These are phyloP conservation scores for Kuschelorhynchus macadamiae DNA, from an alignment of 2,888 invertebrate genomes.

Conservation along the genomic window DNA sequence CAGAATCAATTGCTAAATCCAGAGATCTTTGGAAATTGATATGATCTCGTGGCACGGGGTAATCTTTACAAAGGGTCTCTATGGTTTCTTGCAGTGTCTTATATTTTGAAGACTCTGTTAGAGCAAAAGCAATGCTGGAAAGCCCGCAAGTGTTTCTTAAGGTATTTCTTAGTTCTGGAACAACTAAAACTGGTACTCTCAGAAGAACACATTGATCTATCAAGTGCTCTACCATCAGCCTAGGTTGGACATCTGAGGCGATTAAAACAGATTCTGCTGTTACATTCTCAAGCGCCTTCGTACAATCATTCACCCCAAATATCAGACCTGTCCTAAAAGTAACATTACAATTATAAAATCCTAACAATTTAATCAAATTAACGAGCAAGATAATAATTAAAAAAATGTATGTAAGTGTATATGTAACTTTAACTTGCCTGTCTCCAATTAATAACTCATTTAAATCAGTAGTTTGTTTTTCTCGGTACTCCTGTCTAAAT, in stretches of 20 bases:
- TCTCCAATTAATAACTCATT: neutral
- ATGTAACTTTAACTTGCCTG: conserved; percentile 11
- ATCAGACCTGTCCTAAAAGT: conserved; percentile 52
- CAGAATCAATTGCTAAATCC: conserved; percentile 9
- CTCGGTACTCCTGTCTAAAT: conserved; percentile 52
- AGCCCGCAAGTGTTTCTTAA: conserved; percentile 59
- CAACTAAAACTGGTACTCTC: conserved; percentile 58
- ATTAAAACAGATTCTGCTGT: conserved; percentile 58
- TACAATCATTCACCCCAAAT: conserved; percentile 63
- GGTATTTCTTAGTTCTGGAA: conserved; percentile 57
- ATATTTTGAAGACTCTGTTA: conserved; percentile 53
- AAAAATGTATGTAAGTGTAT: too few relatives aligned
- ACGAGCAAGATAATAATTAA: conserved; percentile 1
- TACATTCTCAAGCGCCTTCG: conserved; percentile 59
- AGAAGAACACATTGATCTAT: conserved; percentile 60
- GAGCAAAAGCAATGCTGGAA: conserved; percentile 56
- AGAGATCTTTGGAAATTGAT: conserved; percentile 55
- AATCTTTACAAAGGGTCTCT: conserved; percentile 50
- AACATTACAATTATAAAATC: neutral
- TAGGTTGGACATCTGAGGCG: conserved; percentile 60
- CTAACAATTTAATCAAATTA: neutral
- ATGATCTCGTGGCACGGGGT: conserved; percentile 58
- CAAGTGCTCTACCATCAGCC: conserved; percentile 63
- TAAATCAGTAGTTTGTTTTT: conserved; percentile 5
- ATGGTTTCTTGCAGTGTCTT: conserved; percentile 28